Percentiles rank a stretch among this genome's conserved stretches.
Conservation (phyloP, 1,140 invertebrate genomes). For the Pseudomyrmex pallidus region DNA sequence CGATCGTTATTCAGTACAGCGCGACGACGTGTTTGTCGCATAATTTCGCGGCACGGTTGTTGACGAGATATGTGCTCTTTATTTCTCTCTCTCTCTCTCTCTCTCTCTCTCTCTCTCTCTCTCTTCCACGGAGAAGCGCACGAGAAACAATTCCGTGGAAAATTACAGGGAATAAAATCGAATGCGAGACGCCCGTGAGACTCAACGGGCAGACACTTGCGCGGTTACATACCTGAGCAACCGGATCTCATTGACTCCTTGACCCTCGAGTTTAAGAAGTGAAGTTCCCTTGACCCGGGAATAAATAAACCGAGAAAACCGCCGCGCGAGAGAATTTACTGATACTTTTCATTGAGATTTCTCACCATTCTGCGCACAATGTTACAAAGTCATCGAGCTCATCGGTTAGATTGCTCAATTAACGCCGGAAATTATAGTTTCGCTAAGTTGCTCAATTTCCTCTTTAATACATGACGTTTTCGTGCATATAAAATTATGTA, state of each 20-base stretch:
- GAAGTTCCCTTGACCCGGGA: constrained; percentile 72
- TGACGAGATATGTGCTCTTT: constrained; percentile 16
- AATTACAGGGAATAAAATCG: constrained; percentile 70
- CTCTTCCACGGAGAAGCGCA: background rate
- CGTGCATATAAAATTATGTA: background rate
- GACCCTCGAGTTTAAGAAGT: constrained; percentile 73
- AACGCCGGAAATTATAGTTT: constrained; percentile 32
- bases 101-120: background rate
- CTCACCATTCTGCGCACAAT: background rate
- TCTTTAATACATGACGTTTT: no score
- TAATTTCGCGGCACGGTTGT: constrained; percentile 24
- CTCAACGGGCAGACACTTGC: constrained; percentile 63
- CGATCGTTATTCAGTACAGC: constrained; percentile 37
- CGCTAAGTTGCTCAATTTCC: background rate
- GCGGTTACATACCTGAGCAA: constrained; percentile 74
- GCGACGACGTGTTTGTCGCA: background rate
- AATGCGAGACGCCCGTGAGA: constrained; percentile 68
- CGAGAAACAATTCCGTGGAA: constrained; percentile 64
- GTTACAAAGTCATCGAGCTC: constrained; percentile 48
- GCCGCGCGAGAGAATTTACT: constrained; percentile 40
- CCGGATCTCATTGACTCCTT: constrained; percentile 76
- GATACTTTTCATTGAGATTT: constrained; percentile 52
- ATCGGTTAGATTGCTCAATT: constrained; percentile 45
- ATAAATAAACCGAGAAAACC: constrained; percentile 74
- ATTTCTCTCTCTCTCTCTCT: no score